Evolutionary conservation across 2,113 vertebrate genomes (phyloP), one percentile per base, ranked within the genome.

Genomic region (Charina bottae): DNA sequence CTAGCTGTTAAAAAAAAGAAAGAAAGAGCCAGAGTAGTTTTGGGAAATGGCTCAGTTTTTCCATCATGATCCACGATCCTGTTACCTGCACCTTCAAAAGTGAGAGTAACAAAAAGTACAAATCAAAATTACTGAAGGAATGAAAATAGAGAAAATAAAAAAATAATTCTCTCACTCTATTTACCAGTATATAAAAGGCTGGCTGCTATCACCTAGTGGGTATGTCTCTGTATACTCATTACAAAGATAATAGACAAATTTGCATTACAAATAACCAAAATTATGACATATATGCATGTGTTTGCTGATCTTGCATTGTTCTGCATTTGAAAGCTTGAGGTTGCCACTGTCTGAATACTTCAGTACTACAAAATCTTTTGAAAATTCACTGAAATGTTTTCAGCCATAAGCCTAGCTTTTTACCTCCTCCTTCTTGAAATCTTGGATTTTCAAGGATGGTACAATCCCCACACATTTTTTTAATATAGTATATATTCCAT

Each of bases 241-340:
- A n/a, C n/a, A n/a, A n/a, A 85, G 42, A 46, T 60, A 90, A 53
- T 21, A 3, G 26, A 54, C 11, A 62, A 84, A 62, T 90, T 59
- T 90, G 17, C 42, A 85, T 33, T 54, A 54, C 49, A 28, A 49
- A 28, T 49, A 89, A 17, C 6, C 49, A 78, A 89, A 68, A 72
- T 33, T 85, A 37, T 49, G 83, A 12, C 42, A 85, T 62, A 85
- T 53, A 15, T 62, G 58, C 83, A 85, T 33, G n/a, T 53, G 9
- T 37, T 91, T 64, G 28, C 21, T 91, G 37, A 17, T 91, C 10
- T 37, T 54, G 21, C n/a, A 91, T 91, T 72, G 58, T 28, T 91
- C 85, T 68, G 60, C 26, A 55, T 90, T 68, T 87, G 49, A n/a
- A 26, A 37, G 33, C 21, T 46, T 62, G 33, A 53, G 59, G 59